Evolutionary conservation across 1,140 invertebrate genomes (phyloP), one percentile per base, ranked within the genome.

Genomic region (Planococcus citri): DNA sequence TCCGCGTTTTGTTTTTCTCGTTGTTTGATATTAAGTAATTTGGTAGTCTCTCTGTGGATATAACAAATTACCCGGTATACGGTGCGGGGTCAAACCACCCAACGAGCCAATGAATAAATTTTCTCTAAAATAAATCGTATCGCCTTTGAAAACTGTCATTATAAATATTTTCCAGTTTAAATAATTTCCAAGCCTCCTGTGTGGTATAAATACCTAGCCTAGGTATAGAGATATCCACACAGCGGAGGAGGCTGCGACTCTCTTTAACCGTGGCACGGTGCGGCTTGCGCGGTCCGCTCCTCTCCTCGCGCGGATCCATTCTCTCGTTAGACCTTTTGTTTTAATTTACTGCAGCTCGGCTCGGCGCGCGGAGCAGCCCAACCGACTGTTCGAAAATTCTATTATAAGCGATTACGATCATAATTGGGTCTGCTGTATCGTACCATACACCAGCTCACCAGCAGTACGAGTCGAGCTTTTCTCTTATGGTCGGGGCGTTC

Each of bases 131-230:
- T 64, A 27, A 64, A 64, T 64, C 60, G 60, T 64, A 64, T 64
- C 60, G 60, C 60, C 60, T 64, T 64, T 64, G 60, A 64, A 64
- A 24, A 64, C 60, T 64, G 60, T 64, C 60, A 64, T 64, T 64
- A 27, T 64, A 64, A 64, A 64, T 64, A 64, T 64, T 64, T 64
- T 64, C 60, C 60, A 27, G 60, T 64, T 64, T 64, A 64, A 64
- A 64, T 64, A 64, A 64, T 64, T 64, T 64, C 60, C 9, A 64
- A 64, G 22, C 60, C 21, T 64, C 60, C 60, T 64, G 60, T 64
- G 60, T 64, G 60, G 60, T 64, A 64, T 64, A 64, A 24, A 64
- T 64, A 64, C 41, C 41, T 6, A n/a, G n/a, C n/a, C n/a, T n/a
- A 60, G 20, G 17, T 60, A 60, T n/a, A 60, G 8, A n/a, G 21